Evolutionary conservation across 2,113 vertebrate species (phyloP).

Genomic region (Gracilinanus agilis): DNA sequence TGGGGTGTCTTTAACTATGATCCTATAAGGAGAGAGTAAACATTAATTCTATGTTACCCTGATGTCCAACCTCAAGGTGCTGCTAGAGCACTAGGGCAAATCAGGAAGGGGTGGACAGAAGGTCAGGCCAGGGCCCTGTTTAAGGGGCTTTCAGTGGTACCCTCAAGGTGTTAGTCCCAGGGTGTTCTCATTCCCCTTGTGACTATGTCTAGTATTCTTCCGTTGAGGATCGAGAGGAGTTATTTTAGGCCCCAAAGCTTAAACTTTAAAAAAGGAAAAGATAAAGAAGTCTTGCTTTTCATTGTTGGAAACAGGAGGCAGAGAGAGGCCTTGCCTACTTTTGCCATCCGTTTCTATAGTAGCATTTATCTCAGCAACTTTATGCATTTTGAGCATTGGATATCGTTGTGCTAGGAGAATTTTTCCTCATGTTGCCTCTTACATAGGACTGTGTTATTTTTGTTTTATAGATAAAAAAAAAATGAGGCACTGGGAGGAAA

Average conservation of each 20-base stretch:
- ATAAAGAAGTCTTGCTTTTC: conserved; percentile 32
- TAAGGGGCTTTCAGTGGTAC: not conserved
- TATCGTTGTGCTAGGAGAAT: not conserved
- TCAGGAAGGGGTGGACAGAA: not conserved
- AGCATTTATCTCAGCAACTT: not conserved
- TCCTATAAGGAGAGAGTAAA: not conserved
- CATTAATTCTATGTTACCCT: not conserved
- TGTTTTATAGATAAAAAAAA: not conserved
- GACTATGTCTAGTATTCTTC: conserved; percentile 4
- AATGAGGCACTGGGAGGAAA: not conserved
- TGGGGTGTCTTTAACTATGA: not conserved
- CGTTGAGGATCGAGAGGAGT: conserved; percentile 20
- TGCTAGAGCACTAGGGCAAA: not conserved
- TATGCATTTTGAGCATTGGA: not conserved
- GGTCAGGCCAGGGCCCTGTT: no score
- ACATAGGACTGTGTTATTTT: not conserved
- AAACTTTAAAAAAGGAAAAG: conserved; percentile 11
- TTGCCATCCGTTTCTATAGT: conserved; percentile 39
- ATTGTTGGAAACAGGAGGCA: conserved; percentile 24
- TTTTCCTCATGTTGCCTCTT: not conserved
- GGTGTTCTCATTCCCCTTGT: conserved; percentile 9
- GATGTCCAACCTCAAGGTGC: not conserved
- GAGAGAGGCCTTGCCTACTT: not conserved
- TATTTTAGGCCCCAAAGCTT: conserved; percentile 35
- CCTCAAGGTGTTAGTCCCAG: not conserved